A percentile compares a stretch with the other conserved stretches of the same genome.
Evolutionary conservation across 2,888 invertebrate genomes (phyloP).

Genomic region (Fragum whitleyi): DNA sequence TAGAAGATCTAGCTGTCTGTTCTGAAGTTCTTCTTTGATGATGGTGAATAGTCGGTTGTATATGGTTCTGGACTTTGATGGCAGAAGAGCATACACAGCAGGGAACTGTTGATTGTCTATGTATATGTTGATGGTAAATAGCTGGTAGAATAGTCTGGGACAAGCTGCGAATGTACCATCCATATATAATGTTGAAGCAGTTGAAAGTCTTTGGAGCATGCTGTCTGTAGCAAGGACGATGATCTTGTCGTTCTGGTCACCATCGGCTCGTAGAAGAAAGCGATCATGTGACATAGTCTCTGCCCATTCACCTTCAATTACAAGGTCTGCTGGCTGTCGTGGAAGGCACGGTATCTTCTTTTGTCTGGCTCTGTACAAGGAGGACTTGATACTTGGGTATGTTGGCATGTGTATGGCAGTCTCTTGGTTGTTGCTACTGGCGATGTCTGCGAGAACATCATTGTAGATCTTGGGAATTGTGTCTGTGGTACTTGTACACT

Average conservation of each 20-base stretch:
- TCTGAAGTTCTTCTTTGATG: slow-evolving; percentile 19
- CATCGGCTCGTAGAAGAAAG: slow-evolving; percentile 10
- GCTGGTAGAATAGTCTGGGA: slow-evolving; percentile 20
- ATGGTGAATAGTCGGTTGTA: slow-evolving; percentile 27
- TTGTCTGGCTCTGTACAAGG: slow-evolving; percentile 4
- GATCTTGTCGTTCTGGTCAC: slow-evolving; percentile 15
- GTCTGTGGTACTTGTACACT: background rate
- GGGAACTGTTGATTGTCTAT: slow-evolving; percentile 17
- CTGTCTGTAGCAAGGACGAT: slow-evolving; percentile 2
- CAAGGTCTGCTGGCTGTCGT: background rate
- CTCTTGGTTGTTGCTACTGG: background rate
- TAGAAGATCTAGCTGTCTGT: background rate
- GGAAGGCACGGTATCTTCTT: slow-evolving; percentile 5
- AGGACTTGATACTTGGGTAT: background rate
- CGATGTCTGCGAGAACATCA: background rate
- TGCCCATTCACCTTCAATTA: background rate
- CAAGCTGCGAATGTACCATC: slow-evolving; percentile 24
- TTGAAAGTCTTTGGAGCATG: slow-evolving; percentile 14
- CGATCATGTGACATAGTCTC: background rate
- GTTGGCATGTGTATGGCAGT: background rate
- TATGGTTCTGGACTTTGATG: slow-evolving; percentile 2
- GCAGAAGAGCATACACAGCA: slow-evolving; percentile 9
- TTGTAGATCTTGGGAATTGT: slow-evolving; percentile 7
- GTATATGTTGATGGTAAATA: slow-evolving; percentile 23
- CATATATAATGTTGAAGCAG: background rate